Evolutionary conservation across 2,797 vertebrate genomes (phyloP).

Genomic region (Parauchenoglanis punctatus): DNA sequence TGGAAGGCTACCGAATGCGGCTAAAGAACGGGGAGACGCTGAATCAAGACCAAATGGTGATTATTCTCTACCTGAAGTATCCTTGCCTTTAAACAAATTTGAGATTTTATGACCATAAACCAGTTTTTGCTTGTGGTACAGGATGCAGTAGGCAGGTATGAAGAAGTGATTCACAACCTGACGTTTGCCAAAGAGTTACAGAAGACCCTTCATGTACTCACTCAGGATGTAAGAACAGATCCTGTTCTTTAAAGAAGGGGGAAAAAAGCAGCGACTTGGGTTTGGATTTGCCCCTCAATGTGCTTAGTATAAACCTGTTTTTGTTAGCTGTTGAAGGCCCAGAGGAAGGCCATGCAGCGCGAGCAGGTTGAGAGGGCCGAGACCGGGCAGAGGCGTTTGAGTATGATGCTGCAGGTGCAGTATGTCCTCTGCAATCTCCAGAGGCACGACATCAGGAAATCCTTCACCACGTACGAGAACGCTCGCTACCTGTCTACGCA

Average conservation of each 20-base stretch:
- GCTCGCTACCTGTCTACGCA: slow-evolving; percentile 79
- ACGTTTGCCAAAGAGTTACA: slow-evolving; percentile 91
- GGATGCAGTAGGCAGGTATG: slow-evolving; percentile 90
- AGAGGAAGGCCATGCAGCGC: slow-evolving; percentile 82
- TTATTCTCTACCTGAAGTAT: slow-evolving; percentile 30
- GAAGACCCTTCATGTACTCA: slow-evolving; percentile 86
- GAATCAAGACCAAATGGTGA: slow-evolving; percentile 93
- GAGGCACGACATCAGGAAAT: slow-evolving; percentile 83
- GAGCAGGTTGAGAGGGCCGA: slow-evolving; percentile 81
- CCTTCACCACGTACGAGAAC: slow-evolving; percentile 81
- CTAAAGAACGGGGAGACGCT: slow-evolving; percentile 82
- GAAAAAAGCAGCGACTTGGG: background rate
- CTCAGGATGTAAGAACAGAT: slow-evolving; percentile 83
- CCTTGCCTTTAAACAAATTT: background rate
- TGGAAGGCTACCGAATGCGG: slow-evolving; percentile 88
- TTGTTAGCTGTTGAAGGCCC: slow-evolving; percentile 85
- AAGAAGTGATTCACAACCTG: slow-evolving; percentile 91
- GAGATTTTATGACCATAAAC: background rate
- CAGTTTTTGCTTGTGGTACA: slow-evolving; percentile 52
- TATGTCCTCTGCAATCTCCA: slow-evolving; percentile 85
- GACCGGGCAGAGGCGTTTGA: slow-evolving; percentile 82
- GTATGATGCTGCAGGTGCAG: slow-evolving; percentile 86
- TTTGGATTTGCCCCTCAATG: background rate
- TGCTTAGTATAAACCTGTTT: background rate
- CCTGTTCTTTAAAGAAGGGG: background rate